Base-by-base conservation (phyloP, 35 echinoderm and acorn worm genomes). In the Amphiura filiformis region DNA sequence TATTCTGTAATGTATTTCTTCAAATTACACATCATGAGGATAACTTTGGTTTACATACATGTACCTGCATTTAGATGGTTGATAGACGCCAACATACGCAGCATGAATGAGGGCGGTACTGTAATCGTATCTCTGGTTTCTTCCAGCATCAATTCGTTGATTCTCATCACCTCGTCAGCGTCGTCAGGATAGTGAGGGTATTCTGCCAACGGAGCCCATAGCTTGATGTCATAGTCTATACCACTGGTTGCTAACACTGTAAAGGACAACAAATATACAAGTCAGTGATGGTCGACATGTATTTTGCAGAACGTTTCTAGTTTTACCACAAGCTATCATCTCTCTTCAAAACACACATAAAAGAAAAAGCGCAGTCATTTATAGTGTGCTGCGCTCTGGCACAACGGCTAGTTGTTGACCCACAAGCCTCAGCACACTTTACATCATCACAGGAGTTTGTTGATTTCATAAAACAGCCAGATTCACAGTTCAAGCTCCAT, bases 81-180 rank as follows among this genome's bases (percentile, higher is more conserved):
- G 32, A 99, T 42, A 0, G 96, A 94, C 32, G 96, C 93, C 49
- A 99, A 70, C 96, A 99, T 99, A 20, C 96, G 36, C 38, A 99
- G 76, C 90, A 99, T 99, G 80, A 99, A 99, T 15, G 96, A 99
- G 15, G 96, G 96, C 52, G 96, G 96, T 65, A 99, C 93, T 34
- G 96, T 99, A 34, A 99, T 99, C 7, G 96, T 99, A 86, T 99
- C 96, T 64, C 96, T 89, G 0, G 96, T 99, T 81, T 99, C 96
- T 76, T 99, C 96, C 26, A 99, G 40, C 96, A 99, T 99, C 39
- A 99, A 57, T 65, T 99, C 96, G 87, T 99, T 99, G 39, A 99
- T 94, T 85, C 96, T 85, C 87, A 99, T 99, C 41, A 99, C 93
- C 84, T 94, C 93, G 32, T 81, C 87, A 14, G 96, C 91, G 90